Percentiles rank a stretch among this genome's conserved stretches.
Conservation (phyloP, 1,140 invertebrate genomes). For the Cylas formicarius region DNA sequence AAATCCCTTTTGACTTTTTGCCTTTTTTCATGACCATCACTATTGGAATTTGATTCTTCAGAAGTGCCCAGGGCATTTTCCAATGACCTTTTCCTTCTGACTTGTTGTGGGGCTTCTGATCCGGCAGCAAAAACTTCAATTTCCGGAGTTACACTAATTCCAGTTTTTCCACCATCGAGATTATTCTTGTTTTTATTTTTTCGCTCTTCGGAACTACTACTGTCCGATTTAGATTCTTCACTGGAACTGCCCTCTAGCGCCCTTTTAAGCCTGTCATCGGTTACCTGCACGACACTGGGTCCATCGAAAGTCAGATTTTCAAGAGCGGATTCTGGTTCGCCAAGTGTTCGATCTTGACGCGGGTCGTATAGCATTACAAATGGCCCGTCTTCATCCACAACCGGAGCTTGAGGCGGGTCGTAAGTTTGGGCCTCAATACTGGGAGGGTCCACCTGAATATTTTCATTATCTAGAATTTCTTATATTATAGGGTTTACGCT, state of each 20-base stretch:
- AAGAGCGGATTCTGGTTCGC: too few relatives aligned
- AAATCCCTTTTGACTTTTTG: not conserved
- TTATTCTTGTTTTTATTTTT: not conserved
- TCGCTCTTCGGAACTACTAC: not conserved
- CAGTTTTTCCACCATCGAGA: not conserved
- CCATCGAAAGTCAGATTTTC: too few relatives aligned
- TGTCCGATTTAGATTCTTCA: conserved; percentile 2
- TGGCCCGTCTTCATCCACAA: conserved; percentile 11
- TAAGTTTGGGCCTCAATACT: too few relatives aligned
- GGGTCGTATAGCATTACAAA: conserved; percentile 4
- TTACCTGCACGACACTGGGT: too few relatives aligned
- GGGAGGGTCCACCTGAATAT: not conserved
- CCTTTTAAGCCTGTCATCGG: conserved; percentile 1
- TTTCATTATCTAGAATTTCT: too few relatives aligned
- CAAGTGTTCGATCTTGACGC: not conserved
- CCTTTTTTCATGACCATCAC: not conserved
- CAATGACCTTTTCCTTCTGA: too few relatives aligned
- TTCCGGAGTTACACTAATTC: not conserved
- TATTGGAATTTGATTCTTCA: too few relatives aligned
- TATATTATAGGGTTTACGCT: too few relatives aligned
- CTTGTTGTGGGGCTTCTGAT: too few relatives aligned
- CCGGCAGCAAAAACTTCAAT: too few relatives aligned
- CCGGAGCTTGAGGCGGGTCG: conserved; percentile 9
- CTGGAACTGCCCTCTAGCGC: not conserved
- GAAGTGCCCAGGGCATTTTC: too few relatives aligned